Percentiles rank a stretch among this genome's conserved stretches.
Conservation (phyloP, 23 tunicate genomes). For the Trididemnum clinides region DNA sequence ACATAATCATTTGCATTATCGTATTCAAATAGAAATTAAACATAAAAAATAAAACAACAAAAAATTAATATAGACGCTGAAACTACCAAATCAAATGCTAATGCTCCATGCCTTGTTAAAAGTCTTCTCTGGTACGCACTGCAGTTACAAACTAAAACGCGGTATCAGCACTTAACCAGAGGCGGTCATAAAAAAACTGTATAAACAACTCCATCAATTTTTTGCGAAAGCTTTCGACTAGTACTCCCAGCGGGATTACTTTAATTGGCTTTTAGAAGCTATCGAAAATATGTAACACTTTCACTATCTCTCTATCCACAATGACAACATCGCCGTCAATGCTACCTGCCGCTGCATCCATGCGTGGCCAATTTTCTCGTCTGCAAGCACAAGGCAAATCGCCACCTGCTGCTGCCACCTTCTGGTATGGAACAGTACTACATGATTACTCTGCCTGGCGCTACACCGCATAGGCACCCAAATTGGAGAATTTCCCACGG, state of each 20-base stretch:
- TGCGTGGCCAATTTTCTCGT: conserved; percentile 35
- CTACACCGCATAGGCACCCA: conserved; percentile 32
- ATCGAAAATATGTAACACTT: conserved; percentile 24
- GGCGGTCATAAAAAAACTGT: conserved; percentile 35
- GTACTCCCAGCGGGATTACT: conserved; percentile 33
- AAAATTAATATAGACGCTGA: conserved; percentile 31
- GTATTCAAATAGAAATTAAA: conserved; percentile 22
- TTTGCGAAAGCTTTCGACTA: conserved; percentile 26
- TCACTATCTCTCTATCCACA: conserved; percentile 35
- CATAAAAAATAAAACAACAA: conserved; percentile 29
- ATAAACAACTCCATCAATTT: conserved; percentile 27
- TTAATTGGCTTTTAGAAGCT: conserved; percentile 36
- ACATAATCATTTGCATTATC: conserved; percentile 14
- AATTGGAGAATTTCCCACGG: conserved; percentile 25
- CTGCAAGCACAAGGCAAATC: conserved; percentile 33
- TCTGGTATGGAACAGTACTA: conserved; percentile 27
- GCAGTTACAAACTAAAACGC: conserved; percentile 33
- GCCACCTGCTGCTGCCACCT: conserved; percentile 31
- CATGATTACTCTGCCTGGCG: conserved; percentile 23
- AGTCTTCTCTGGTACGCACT: conserved; percentile 27
- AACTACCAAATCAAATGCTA: conserved; percentile 33
- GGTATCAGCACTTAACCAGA: conserved; percentile 33
- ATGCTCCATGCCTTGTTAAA: conserved; percentile 34
- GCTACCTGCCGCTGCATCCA: conserved; percentile 23
- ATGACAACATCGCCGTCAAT: conserved; percentile 30